A percentile compares a stretch with the other conserved stretches of the same genome.
Conservation (phyloP, 1,140 invertebrate genomes). For the Cotesia vestalis region DNA sequence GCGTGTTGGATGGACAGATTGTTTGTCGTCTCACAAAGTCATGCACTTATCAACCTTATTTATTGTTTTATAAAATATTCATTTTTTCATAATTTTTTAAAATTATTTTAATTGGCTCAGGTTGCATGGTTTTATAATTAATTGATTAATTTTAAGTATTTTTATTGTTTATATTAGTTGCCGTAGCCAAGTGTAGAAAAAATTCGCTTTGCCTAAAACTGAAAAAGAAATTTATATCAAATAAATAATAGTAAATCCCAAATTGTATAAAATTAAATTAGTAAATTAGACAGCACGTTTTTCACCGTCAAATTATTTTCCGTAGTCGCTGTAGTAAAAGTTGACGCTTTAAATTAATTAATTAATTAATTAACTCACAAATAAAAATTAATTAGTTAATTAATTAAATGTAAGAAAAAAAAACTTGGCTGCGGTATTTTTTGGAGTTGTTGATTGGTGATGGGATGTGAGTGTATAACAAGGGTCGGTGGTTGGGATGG, state of each 20-base stretch:
- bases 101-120: neutral
- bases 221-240: neutral
- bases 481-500: slow-evolving; percentile 66
- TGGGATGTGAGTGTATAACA: slow-evolving; percentile 63
- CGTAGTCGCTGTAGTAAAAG: slow-evolving; percentile 12
- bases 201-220: neutral
- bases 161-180: neutral
- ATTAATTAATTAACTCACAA: neutral
- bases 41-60: slow-evolving; percentile 19
- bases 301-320: neutral
- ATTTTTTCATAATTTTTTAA: neutral
- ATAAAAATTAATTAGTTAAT: slow-evolving; percentile 16
- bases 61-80: slow-evolving; percentile 2
- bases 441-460: slow-evolving; percentile 51
- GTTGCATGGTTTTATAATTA: neutral
- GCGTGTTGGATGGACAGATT: slow-evolving; percentile 42
- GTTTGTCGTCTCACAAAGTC: slow-evolving; percentile 28
- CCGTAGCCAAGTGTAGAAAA: slow-evolving; percentile 19
- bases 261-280: slow-evolving; percentile 27
- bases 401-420: slow-evolving; percentile 14
- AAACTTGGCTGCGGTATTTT: slow-evolving; percentile 35
- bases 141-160: too few species aligned
- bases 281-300: slow-evolving; percentile 29
- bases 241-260: slow-evolving; percentile 1
- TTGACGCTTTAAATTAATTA: neutral